These are phyloP conservation scores for Ichneumoninae sp. DNA, from an alignment of 2,888 invertebrate species.

Conservation along the genomic window DNA sequence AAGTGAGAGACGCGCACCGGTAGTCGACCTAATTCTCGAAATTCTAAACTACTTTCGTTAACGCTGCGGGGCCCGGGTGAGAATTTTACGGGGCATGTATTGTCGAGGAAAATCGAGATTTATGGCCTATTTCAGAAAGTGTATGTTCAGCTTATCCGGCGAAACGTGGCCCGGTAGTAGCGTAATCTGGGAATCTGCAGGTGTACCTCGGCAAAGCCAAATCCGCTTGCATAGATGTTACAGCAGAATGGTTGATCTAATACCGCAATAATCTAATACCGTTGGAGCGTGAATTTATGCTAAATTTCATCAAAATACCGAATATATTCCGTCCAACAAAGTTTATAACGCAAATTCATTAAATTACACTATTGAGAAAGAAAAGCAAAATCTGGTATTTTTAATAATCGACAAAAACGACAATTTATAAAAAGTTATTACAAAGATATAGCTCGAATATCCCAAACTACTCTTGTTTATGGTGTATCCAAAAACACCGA, in stretches of 20 bases:
- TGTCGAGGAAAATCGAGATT: background rate
- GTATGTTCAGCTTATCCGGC: background rate
- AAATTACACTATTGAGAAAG: too few relatives aligned
- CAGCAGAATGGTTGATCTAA: too few relatives aligned
- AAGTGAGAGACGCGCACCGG: background rate
- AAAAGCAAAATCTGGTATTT: background rate
- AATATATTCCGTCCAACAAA: background rate
- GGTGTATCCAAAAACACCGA: too few relatives aligned
- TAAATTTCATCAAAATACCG: background rate
- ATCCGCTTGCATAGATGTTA: background rate
- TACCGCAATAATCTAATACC: background rate
- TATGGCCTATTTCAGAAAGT: background rate
- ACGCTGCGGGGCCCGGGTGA: background rate
- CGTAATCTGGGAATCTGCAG: background rate
- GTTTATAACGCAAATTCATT: background rate
- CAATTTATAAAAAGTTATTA: background rate
- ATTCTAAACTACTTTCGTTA: background rate
- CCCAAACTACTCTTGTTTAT: too few relatives aligned
- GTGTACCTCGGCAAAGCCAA: background rate
- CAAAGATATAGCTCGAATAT: too few relatives aligned
- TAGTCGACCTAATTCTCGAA: conserved; percentile 5
- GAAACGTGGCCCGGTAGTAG: background rate
- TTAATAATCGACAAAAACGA: background rate
- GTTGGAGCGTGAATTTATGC: background rate
- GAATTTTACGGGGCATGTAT: background rate